Conservation (phyloP, 2,888 invertebrate species). For the Trichogramma evanescens region DNA sequence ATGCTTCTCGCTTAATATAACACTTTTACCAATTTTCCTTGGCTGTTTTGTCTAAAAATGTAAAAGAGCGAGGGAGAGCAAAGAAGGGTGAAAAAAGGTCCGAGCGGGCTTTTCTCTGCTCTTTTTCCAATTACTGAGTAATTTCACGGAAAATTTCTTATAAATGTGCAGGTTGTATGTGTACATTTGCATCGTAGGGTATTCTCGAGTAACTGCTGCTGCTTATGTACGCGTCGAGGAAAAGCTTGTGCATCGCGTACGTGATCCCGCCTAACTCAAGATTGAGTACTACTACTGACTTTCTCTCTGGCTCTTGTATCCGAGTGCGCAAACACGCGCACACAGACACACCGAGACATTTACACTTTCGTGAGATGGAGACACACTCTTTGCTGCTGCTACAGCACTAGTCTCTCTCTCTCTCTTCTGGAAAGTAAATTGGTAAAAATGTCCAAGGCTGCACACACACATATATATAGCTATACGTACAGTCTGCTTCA, state of each 20-base stretch:
- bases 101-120: no score
- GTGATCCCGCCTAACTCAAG: slow-evolving; percentile 16
- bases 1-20: no score
- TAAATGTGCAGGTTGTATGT: slow-evolving; percentile 1
- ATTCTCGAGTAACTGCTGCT: not conserved
- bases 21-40: no score
- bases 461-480: no score
- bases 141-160: slow-evolving; percentile 1
- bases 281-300: slow-evolving; percentile 10
- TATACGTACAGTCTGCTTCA: no score
- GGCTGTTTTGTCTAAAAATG: no score
- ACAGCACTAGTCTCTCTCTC: no score
- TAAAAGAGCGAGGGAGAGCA: no score
- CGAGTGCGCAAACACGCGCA: not conserved
- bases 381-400: not conserved
- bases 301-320: slow-evolving; percentile 9
- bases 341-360: not conserved
- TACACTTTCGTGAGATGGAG: slow-evolving; percentile 3
- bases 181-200: not conserved
- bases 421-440: slow-evolving; percentile 29
- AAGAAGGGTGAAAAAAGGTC: no score
- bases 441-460: slow-evolving; percentile 35
- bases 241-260: slow-evolving; percentile 17
- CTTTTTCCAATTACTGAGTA: slow-evolving; percentile 9
- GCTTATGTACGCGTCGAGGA: slow-evolving; percentile 9